Evolutionary conservation across 2,797 vertebrate species (phyloP).

Genomic region (Dipus sagitta): DNA sequence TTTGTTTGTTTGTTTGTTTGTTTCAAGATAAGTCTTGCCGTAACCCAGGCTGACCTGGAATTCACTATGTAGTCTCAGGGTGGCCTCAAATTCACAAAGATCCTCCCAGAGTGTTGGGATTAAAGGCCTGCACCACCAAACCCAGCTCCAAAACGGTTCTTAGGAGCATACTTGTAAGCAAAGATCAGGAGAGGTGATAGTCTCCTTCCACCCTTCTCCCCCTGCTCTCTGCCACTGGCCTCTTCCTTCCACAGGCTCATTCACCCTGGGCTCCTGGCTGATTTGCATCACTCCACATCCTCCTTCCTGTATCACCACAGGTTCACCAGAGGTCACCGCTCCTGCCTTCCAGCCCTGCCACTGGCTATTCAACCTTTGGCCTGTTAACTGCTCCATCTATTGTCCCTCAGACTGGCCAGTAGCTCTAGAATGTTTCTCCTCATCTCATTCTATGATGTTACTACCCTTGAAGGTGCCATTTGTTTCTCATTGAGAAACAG

Average conservation of each 20-base stretch:
- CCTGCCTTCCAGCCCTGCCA: not conserved
- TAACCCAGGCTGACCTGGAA: no score
- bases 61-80: no score
- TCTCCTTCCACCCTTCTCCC: not conserved
- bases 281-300: not conserved
- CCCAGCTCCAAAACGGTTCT: not conserved
- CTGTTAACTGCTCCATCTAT: not conserved
- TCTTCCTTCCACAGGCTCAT: no score
- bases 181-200: not conserved
- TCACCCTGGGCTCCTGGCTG: not conserved
- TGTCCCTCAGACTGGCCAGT: not conserved
- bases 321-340: not conserved
- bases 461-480: not conserved
- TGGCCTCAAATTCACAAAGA: no score
- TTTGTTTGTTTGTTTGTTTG: no score
- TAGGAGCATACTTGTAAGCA: not conserved
- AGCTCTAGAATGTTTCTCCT: not conserved
- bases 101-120: no score
- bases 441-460: not conserved
- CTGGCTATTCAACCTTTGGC: not conserved
- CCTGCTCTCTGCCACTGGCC: not conserved
- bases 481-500: conserved; percentile 8
- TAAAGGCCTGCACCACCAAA: no score
- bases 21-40: no score
- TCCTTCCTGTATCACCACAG: not conserved